Base-by-base conservation (phyloP, 2,113 vertebrate species). In the Limnothrissa miodon region DNA sequence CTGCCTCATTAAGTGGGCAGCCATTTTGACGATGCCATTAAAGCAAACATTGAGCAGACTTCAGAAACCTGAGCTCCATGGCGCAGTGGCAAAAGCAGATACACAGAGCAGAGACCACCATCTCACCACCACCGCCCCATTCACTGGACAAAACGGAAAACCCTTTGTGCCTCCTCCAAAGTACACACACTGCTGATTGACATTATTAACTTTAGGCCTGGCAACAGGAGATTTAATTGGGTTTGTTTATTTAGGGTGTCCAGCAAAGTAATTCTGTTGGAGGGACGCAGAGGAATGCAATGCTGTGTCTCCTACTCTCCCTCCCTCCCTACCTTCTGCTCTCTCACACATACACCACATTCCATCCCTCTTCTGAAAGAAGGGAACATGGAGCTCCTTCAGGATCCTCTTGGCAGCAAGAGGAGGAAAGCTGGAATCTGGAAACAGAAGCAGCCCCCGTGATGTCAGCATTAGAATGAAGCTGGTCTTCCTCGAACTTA, bases 401-500 rank as follows among this genome's bases (percentile, higher is more conserved):
- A 66, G 29, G 25, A 66, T 66, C 2, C 25, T 15, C 29, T 56
- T 56, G 51, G 59, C n/a, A 66, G n/a, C 25, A 29, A 59, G 7
- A 33, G n/a, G 25, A 25, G 59, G 59, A 33, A 33, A n/a, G 25
- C 15, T 29, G 59, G 59, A 66, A 66, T 66, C 59, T 33, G 59
- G 59, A 66, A 66, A 66, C 59, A 33, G 59, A 25, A 66, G 25
- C 29, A 66, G 59, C 29, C n/a, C 59, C 33, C 29, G n/a, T 8
- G 59, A 25, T 66, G 59, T 33, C 33, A 33, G 10, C 59, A 66
- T 66, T 66, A 66, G 13, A 9, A 66, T 25, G 59, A 15, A 81
- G 17, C 19, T 45, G 17, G 82, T n/a, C 46, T 0, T 39, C 45
- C 11, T 70, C n/a, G 46, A 82, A 92, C 92, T 0, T 84, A 94